Evolutionary conservation across 2,797 vertebrate genomes (phyloP).

Genomic region (Syngnathus rostellatus): DNA sequence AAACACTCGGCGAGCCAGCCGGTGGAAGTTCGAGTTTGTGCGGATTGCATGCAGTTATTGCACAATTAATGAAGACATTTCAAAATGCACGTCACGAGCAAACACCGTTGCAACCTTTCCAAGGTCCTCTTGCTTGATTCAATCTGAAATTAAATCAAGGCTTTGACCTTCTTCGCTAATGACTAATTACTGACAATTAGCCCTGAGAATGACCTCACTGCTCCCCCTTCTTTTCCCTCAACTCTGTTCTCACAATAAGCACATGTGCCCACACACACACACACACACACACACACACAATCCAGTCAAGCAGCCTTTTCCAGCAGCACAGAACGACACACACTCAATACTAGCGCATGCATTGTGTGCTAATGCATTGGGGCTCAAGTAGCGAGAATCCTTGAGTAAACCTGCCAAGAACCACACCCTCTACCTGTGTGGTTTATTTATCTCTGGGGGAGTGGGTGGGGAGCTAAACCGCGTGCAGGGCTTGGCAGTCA

Average conservation of each 20-base stretch:
- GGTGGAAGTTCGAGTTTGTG: not conserved
- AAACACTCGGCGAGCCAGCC: not conserved
- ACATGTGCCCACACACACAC: slow-evolving; percentile 11
- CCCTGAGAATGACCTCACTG: slow-evolving; percentile 55
- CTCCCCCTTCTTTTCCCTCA: slow-evolving; percentile 38
- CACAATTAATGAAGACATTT: slow-evolving; percentile 35
- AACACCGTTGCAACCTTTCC: slow-evolving; percentile 36
- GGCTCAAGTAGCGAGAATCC: slow-evolving; percentile 34
- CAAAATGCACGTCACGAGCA: slow-evolving; percentile 24
- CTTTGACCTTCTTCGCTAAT: slow-evolving; percentile 68
- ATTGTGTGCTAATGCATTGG: slow-evolving; percentile 37
- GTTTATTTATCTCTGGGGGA: slow-evolving; percentile 34
- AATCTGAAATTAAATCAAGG: slow-evolving; percentile 66
- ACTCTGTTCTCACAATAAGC: slow-evolving; percentile 47
- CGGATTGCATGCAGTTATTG: slow-evolving; percentile 28
- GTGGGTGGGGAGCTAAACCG: slow-evolving; percentile 26
- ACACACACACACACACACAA: slow-evolving; percentile 16
- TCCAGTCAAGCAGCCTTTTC: slow-evolving; percentile 20
- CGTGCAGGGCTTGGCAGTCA: slow-evolving; percentile 17
- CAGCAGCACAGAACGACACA: slow-evolving; percentile 23
- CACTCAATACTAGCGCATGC: slow-evolving; percentile 18
- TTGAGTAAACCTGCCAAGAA: slow-evolving; percentile 45
- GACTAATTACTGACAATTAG: slow-evolving; percentile 71
- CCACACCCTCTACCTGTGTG: slow-evolving; percentile 58
- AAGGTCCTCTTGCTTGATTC: slow-evolving; percentile 62